These are phyloP conservation scores for Yasuhikotakia modesta DNA, from an alignment of 2,797 vertebrate species.

Conservation along the genomic window DNA sequence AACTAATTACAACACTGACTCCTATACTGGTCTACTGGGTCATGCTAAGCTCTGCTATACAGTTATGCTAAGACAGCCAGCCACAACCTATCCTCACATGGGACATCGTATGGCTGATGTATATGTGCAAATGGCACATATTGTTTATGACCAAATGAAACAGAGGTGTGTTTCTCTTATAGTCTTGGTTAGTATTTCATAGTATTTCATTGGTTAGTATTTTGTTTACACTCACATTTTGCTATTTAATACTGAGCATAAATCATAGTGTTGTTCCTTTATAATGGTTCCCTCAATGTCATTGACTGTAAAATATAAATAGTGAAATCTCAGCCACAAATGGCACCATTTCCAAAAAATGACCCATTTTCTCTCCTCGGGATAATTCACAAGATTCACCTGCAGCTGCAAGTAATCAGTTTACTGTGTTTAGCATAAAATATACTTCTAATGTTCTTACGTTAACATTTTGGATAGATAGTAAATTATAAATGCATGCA, in stretches of 20 bases:
- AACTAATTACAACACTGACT: too few species aligned
- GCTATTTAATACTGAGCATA: not conserved
- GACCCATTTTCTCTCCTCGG: not conserved
- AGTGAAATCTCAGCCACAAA: not conserved
- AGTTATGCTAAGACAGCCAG: too few species aligned
- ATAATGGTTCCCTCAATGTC: not conserved
- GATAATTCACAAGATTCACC: not conserved
- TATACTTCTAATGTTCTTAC: slow-evolving; percentile 12
- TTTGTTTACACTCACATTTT: too few species aligned
- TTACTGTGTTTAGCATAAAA: slow-evolving; percentile 9
- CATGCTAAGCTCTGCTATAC: too few species aligned
- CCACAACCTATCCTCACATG: too few species aligned
- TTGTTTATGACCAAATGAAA: too few species aligned
- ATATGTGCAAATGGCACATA: too few species aligned
- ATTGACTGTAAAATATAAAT: not conserved
- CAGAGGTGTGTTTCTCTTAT: too few species aligned
- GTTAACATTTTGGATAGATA: not conserved
- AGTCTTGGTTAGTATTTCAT: too few species aligned
- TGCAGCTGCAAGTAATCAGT: slow-evolving; percentile 24
- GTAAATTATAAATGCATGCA: slow-evolving; percentile 12
- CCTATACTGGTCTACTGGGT: too few species aligned
- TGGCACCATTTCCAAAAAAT: slow-evolving; percentile 1
- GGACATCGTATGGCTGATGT: too few species aligned
- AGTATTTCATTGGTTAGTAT: too few species aligned
- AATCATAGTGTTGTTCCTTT: not conserved